phyloP scores from a whole-genome alignment of 2,888 invertebrate species.

The Trichopria drosophilae region DNA sequence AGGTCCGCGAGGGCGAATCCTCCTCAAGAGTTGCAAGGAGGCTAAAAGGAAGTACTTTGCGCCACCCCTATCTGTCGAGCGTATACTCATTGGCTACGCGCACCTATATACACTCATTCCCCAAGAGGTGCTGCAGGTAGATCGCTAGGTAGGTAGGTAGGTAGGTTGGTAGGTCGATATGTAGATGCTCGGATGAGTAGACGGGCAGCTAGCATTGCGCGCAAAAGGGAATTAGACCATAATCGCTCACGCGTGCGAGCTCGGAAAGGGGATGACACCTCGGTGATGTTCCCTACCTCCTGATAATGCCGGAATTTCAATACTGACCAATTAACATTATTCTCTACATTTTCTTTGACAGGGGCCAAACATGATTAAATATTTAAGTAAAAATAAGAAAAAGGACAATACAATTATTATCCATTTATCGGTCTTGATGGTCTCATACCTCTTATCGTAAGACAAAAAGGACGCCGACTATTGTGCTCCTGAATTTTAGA shows the following conservation, averaged over 20 bases:
- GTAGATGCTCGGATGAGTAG: conserved; percentile 36
- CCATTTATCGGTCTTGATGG: too few relatives aligned
- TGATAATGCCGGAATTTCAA: too few relatives aligned
- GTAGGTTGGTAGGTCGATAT: conserved; percentile 53
- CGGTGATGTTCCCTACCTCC: too few relatives aligned
- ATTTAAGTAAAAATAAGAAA: too few relatives aligned
- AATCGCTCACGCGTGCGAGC: conserved; percentile 53
- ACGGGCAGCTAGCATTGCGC: conserved; percentile 17
- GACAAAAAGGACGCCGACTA: too few relatives aligned
- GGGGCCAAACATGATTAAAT: too few relatives aligned
- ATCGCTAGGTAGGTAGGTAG: conserved; percentile 45
- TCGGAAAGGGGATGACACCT: conserved; percentile 41
- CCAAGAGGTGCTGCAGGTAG: conserved; percentile 29
- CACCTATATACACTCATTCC: conserved; percentile 31
- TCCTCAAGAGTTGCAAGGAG: conserved; percentile 17
- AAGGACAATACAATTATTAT: too few relatives aligned
- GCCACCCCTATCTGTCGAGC: conserved; percentile 56
- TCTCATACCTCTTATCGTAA: too few relatives aligned
- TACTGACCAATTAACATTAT: too few relatives aligned
- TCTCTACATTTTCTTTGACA: too few relatives aligned
- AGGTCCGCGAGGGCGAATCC: conserved; percentile 14
- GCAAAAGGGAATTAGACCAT: conserved; percentile 56
- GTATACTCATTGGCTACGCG: conserved; percentile 51
- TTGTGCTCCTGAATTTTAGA: too few relatives aligned
- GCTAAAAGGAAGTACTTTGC: conserved; percentile 21